These are phyloP conservation scores for Hesperophylax magnus DNA, from an alignment of 1,140 invertebrate species.

Conservation along the genomic window DNA sequence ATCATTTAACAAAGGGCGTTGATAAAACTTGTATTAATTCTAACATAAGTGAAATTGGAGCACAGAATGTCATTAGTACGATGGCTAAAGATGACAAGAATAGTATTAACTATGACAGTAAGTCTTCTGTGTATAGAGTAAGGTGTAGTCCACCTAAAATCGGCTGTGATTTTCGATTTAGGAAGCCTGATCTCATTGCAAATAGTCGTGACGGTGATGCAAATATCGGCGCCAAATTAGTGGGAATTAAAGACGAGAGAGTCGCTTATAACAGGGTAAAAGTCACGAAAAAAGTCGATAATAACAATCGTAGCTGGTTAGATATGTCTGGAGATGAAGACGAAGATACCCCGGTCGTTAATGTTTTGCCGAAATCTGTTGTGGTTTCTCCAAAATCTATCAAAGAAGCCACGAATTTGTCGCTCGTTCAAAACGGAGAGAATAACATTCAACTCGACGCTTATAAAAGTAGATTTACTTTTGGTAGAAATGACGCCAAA, in stretches of 20 bases:
- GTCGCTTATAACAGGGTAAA: no score
- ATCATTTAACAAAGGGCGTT: no score
- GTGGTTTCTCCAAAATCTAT: no score
- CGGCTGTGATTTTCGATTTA: slow-evolving; percentile 1
- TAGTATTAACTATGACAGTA: neutral
- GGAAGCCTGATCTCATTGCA: neutral
- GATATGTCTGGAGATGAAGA: neutral
- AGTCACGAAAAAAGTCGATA: slow-evolving; percentile 4
- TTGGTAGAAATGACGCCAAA: neutral
- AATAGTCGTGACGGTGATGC: neutral
- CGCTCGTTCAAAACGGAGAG: neutral
- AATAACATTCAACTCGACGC: slow-evolving; percentile 27
- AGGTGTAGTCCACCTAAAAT: neutral
- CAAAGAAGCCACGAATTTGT: no score
- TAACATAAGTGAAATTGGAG: no score
- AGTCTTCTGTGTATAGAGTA: neutral
- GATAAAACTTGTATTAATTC: no score
- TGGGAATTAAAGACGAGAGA: no score
- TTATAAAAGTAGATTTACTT: slow-evolving; percentile 41
- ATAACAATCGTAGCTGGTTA: slow-evolving; percentile 17
- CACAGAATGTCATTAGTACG: no score
- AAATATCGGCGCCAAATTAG: neutral
- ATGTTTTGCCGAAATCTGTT: no score
- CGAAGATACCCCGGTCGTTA: no score
- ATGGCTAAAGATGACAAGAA: no score